These are phyloP conservation scores for Triplophysa rosa DNA, from an alignment of 2,113 vertebrate genomes.

Conservation along the genomic window DNA sequence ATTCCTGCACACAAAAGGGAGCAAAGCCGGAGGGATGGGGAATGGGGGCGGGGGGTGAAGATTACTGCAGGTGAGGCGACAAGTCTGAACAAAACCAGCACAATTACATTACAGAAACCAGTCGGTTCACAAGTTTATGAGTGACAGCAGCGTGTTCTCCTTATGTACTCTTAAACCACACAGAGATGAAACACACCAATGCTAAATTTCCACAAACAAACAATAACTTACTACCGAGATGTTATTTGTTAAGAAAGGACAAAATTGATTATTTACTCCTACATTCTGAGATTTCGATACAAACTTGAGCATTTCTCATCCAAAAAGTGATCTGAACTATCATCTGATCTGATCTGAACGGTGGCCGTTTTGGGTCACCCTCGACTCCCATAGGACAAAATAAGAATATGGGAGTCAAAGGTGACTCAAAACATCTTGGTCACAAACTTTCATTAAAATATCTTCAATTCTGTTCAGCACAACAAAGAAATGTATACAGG, in stretches of 20 bases:
- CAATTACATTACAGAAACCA: slow-evolving; percentile 55
- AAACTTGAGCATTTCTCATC: not conserved
- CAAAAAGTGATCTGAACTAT: not conserved
- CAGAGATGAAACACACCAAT: not conserved
- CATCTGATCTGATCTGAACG: not conserved
- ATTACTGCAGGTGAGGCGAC: slow-evolving; percentile 49
- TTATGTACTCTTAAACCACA: not conserved
- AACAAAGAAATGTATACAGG: too few species aligned
- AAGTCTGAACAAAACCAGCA: slow-evolving; percentile 51
- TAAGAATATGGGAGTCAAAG: too few species aligned
- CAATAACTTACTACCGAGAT: not conserved
- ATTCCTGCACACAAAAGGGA: slow-evolving; percentile 61
- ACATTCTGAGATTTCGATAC: not conserved
- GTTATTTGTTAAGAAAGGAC: not conserved
- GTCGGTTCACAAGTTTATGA: slow-evolving; percentile 38
- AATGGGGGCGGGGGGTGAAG: not conserved
- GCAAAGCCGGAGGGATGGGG: slow-evolving; percentile 11
- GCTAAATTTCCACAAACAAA: not conserved
- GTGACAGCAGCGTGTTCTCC: slow-evolving; percentile 11
- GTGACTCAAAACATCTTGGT: too few species aligned
- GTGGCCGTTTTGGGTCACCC: too few species aligned
- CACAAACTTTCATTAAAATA: too few species aligned
- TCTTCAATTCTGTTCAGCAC: too few species aligned
- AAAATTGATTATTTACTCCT: not conserved
- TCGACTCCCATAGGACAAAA: too few species aligned